Percentiles rank a stretch among this genome's conserved stretches.
These are phyloP conservation scores for Amblyopsis hoosieri DNA, from an alignment of 2,797 vertebrate genomes.

Conservation along the genomic window DNA sequence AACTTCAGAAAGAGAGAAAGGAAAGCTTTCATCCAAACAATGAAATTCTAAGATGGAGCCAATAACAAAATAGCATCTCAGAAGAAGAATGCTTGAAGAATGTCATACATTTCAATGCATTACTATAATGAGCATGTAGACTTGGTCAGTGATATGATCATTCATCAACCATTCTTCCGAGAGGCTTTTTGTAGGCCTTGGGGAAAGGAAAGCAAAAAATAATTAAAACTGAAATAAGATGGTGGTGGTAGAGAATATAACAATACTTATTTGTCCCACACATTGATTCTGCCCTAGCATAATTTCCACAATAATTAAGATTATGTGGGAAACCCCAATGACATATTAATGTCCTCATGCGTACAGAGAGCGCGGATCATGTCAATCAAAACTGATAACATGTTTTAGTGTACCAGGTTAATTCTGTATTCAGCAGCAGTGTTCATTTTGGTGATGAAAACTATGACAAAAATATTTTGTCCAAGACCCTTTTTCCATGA, in stretches of 20 bases:
- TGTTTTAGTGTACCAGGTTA: too few species aligned
- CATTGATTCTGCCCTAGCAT: too few species aligned
- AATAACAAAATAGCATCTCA: slow-evolving; percentile 1
- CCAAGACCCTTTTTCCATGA: too few species aligned
- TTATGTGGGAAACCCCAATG: too few species aligned
- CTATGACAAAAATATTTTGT: too few species aligned
- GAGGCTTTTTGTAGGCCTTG: background rate
- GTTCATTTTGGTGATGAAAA: too few species aligned
- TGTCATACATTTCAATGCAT: background rate
- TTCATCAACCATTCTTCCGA: background rate
- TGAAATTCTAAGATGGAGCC: background rate
- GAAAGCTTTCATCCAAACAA: background rate
- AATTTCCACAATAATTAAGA: too few species aligned
- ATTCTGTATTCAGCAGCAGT: too few species aligned
- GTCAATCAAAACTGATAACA: too few species aligned
- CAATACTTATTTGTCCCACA: background rate
- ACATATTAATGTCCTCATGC: too few species aligned
- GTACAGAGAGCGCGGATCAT: too few species aligned
- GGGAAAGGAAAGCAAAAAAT: slow-evolving; percentile 22
- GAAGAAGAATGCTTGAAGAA: slow-evolving; percentile 1
- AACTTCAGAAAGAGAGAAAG: background rate
- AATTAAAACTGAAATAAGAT: background rate
- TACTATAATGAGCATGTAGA: slow-evolving; percentile 1
- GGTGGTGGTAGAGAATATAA: rapidly evolving
- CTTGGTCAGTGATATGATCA: slow-evolving; percentile 13